Evolutionary conservation across 2,797 vertebrate genomes (phyloP).

Genomic region (Babyrousa celebensis): DNA sequence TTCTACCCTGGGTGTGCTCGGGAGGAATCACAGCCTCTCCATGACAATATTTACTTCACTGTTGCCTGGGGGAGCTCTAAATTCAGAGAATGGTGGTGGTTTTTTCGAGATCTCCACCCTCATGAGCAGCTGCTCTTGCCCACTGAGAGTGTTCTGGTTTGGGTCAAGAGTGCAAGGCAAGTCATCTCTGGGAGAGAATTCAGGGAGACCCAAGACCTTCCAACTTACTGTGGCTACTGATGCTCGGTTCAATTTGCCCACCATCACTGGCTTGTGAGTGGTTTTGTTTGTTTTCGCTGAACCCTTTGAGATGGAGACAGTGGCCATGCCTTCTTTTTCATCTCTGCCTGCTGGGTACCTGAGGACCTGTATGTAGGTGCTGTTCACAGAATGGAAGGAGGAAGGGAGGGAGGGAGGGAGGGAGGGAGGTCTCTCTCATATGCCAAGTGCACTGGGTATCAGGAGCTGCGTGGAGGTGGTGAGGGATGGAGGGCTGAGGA

Average conservation of each 20-base stretch:
- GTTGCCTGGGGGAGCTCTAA: neutral
- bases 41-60: neutral
- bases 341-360: neutral
- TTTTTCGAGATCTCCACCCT: neutral
- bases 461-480: neutral
- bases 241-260: neutral
- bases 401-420: no score
- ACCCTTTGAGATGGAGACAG: conserved; percentile 1
- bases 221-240: rapidly evolving
- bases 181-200: neutral
- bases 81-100: neutral
- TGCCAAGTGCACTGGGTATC: neutral
- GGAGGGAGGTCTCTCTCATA: neutral
- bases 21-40: neutral
- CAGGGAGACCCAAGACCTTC: neutral
- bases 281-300: neutral
- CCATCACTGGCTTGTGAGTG: neutral
- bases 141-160: neutral
- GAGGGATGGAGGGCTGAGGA: neutral
- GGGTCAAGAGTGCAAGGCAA: neutral
- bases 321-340: neutral
- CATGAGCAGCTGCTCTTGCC: neutral
- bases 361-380: neutral
- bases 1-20: neutral
- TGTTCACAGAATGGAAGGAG: neutral